phyloP scores from a whole-genome alignment of 2,797 vertebrate species.

The Typhlichthys subterraneus region DNA sequence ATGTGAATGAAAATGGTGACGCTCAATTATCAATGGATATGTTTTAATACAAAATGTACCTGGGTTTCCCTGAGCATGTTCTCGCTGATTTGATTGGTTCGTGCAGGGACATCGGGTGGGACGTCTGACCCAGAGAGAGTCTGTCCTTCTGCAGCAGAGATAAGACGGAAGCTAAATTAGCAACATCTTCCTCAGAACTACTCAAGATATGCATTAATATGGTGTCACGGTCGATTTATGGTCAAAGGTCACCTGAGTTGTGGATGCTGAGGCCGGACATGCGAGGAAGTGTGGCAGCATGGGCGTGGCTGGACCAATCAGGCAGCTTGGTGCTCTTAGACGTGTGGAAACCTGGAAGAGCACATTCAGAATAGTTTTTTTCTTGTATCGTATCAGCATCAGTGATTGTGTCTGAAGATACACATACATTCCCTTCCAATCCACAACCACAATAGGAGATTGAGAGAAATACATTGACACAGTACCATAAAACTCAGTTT shows the following conservation, averaged over 20 bases:
- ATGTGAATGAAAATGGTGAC: too few species aligned
- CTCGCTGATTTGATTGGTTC: slow-evolving; percentile 86
- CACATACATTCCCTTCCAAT: too few species aligned
- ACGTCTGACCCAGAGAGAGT: slow-evolving; percentile 17
- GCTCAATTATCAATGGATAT: too few species aligned
- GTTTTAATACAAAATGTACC: slow-evolving; percentile 66
- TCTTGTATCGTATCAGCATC: too few species aligned
- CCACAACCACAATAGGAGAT: too few species aligned
- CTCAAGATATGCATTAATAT: not conserved
- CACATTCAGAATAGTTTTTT: not conserved
- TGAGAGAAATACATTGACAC: too few species aligned
- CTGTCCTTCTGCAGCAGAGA: slow-evolving; percentile 34
- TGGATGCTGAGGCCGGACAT: slow-evolving; percentile 55
- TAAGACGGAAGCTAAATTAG: not conserved
- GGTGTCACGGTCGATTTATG: not conserved
- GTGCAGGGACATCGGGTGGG: slow-evolving; percentile 75
- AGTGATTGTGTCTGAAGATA: too few species aligned
- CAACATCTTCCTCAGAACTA: not conserved
- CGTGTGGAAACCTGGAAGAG: slow-evolving; percentile 43
- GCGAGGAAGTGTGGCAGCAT: slow-evolving; percentile 72
- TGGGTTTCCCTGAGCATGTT: slow-evolving; percentile 84
- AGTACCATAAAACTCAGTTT: too few species aligned
- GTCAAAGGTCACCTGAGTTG: slow-evolving; percentile 52
- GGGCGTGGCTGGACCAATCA: slow-evolving; percentile 56
- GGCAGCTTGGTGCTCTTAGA: slow-evolving; percentile 51